phyloP scores from a whole-genome alignment of 2,888 invertebrate genomes.

The Drosophila seclusa region DNA sequence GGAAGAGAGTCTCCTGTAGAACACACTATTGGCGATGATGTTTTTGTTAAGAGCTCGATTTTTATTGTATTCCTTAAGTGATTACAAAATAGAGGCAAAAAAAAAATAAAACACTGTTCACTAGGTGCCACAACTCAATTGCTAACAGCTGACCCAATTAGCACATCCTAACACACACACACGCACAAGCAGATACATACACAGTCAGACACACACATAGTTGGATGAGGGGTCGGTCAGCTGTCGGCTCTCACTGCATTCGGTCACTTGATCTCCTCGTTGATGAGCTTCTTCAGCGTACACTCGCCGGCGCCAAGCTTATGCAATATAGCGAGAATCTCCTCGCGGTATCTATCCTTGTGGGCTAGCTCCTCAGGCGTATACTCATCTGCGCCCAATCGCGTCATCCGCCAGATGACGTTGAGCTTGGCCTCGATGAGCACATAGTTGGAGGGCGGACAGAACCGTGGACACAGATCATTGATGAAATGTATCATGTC shows the following conservation, averaged over 20 bases:
- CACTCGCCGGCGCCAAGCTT: constrained; percentile 84
- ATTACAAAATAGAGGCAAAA: constrained; percentile 44
- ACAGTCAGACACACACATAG: constrained; percentile 12
- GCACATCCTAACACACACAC: constrained; percentile 17
- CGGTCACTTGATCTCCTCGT: constrained; percentile 79
- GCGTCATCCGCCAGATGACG: constrained; percentile 84
- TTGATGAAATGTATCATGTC: constrained; percentile 84
- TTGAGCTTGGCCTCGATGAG: constrained; percentile 84
- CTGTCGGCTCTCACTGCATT: constrained; percentile 55
- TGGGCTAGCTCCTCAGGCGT: constrained; percentile 79
- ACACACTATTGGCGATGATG: background rate
- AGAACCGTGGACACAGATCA: constrained; percentile 82
- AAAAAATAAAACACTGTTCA: constrained; percentile 27
- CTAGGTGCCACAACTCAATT: constrained; percentile 28
- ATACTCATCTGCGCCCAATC: constrained; percentile 72
- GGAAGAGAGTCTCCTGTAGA: background rate
- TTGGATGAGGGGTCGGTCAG: constrained; percentile 1
- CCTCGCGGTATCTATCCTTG: constrained; percentile 83
- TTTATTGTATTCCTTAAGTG: constrained; percentile 60
- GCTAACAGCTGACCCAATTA: constrained; percentile 22
- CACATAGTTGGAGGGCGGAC: constrained; percentile 84
- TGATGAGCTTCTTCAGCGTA: constrained; percentile 82
- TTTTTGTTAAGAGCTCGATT: constrained; percentile 24
- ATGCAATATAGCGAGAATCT: constrained; percentile 82
- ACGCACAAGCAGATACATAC: constrained; percentile 12